Evolutionary conservation across 2,888 invertebrate species (phyloP).

Genomic region (Thereva nobilitata): DNA sequence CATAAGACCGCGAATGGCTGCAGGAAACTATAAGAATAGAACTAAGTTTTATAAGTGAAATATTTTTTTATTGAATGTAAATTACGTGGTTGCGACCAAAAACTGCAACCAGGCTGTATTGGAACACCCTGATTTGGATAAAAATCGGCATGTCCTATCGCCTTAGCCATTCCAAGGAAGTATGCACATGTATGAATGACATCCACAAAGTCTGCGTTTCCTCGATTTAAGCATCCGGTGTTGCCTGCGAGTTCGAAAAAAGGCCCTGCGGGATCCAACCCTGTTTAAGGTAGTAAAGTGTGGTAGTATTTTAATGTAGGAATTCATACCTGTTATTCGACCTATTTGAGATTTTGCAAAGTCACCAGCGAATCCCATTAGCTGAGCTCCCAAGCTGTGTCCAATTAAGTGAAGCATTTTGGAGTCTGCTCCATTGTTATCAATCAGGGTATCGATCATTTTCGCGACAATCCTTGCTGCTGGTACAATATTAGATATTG

Average conservation of each 20-base stretch:
- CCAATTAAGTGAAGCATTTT: constrained; percentile 55
- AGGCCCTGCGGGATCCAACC: constrained; percentile 69
- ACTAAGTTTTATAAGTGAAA: background rate
- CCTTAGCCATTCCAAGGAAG: constrained; percentile 61
- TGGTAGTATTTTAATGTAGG: background rate
- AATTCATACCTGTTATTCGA: constrained; percentile 64
- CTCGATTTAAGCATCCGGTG: constrained; percentile 64
- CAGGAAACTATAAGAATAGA: constrained; percentile 61
- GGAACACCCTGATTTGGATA: constrained; percentile 73
- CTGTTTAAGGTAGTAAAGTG: constrained; percentile 46
- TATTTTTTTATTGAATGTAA: no score
- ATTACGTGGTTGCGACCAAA: background rate
- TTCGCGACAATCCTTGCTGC: constrained; percentile 56
- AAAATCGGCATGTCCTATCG: constrained; percentile 73
- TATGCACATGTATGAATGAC: constrained; percentile 75
- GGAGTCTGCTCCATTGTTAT: constrained; percentile 25
- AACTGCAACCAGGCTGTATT: constrained; percentile 70
- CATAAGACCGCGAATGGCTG: constrained; percentile 69
- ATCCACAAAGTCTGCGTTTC: constrained; percentile 74
- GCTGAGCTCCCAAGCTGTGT: constrained; percentile 66
- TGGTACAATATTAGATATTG: constrained; percentile 53
- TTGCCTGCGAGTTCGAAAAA: constrained; percentile 46
- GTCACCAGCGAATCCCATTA: constrained; percentile 64
- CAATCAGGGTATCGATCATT: constrained; percentile 39
- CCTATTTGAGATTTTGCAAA: constrained; percentile 58